Evolutionary conservation across 2,797 vertebrate species (phyloP), one percentile per base, ranked within the genome.

Genomic region (Mormyrops attenuatus): DNA sequence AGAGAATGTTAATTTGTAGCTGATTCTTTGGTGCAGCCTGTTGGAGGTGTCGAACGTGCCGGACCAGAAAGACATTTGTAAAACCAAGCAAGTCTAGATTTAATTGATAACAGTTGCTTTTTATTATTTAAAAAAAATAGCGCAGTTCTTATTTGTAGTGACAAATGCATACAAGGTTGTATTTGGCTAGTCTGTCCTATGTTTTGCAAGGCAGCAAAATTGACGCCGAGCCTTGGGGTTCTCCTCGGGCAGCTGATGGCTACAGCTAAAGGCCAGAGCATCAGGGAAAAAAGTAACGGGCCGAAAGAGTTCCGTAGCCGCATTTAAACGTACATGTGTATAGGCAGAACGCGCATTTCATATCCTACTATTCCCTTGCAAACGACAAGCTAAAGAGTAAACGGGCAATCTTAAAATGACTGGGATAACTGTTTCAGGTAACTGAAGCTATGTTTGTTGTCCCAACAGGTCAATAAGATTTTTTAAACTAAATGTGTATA

Each of bases 1-100:
- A 89, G 88, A 89, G 89, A 95, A 93, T 94, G 95, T 94, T 95
- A 95, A 95, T 95, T 94, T 30, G 89, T 89, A 22, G 89, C 87
- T 89, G 90, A 90, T 91, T 90, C 90, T 77, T 91, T 89, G 89
- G 88, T 92, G 88, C 57, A 91, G 92, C 89, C 91, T 93, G 93
- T 92, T 94, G 92, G 73, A 80, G 41, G 89, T 47, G 47, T 85
- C 82, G 82, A 11, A 80, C 17, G 73, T 80, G 73, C 38, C 38
- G 73, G 73, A 41, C 17, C 17, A 34, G 66, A 73, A 17, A 38
- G 66, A 38, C 26, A 73, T 73, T 5, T 17, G 73, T 41, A 80
- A 80, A 80, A 80, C 15, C 38, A 6, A 44, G 38, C 17, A 80
- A 80, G 73, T 17, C 17, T 80, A 44, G 17, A n/a, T 80, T 44